Percentiles rank a stretch among this genome's conserved stretches.
These are phyloP conservation scores for Gadus macrocephalus DNA, from an alignment of 2,113 vertebrate species.

Conservation along the genomic window DNA sequence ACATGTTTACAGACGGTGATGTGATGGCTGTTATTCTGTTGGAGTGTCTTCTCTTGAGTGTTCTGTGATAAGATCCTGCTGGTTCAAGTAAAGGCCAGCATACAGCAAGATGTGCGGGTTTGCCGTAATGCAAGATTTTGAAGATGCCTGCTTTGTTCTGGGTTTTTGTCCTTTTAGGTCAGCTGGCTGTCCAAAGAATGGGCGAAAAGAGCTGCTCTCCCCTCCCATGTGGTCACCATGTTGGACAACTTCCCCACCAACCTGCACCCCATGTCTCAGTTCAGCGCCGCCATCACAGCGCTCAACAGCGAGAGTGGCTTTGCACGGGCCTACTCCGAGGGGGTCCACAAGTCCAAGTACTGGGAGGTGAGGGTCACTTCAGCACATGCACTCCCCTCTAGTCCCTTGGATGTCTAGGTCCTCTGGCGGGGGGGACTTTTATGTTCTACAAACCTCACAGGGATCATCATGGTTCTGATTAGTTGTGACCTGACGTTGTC, in stretches of 20 bases:
- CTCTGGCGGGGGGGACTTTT: not conserved
- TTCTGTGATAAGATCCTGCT: too few relatives aligned
- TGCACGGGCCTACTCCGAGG: constrained; percentile 89
- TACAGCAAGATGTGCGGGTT: too few relatives aligned
- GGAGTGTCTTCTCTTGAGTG: too few relatives aligned
- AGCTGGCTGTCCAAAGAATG: constrained; percentile 93
- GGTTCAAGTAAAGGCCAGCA: too few relatives aligned
- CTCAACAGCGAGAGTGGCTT: constrained; percentile 97
- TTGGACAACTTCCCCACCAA: constrained; percentile 97
- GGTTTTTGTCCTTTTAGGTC: constrained; percentile 63
- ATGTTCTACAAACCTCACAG: too few relatives aligned
- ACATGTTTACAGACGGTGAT: too few relatives aligned
- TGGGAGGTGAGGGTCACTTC: constrained; percentile 82
- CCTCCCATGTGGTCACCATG: constrained; percentile 98
- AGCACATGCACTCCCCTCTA: not conserved
- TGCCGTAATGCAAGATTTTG: too few relatives aligned
- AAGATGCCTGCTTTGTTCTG: not conserved
- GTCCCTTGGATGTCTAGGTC: too few relatives aligned
- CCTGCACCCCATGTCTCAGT: constrained; percentile 97
- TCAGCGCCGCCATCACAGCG: constrained; percentile 91
- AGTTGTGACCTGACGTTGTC: not conserved
- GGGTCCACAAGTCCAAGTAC: constrained; percentile 88
- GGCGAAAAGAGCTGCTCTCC: constrained; percentile 91
- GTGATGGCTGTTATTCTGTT: too few relatives aligned
- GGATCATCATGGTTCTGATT: not conserved